phyloP scores from a whole-genome alignment of 2,888 invertebrate species.

The Doris montereyensis region DNA sequence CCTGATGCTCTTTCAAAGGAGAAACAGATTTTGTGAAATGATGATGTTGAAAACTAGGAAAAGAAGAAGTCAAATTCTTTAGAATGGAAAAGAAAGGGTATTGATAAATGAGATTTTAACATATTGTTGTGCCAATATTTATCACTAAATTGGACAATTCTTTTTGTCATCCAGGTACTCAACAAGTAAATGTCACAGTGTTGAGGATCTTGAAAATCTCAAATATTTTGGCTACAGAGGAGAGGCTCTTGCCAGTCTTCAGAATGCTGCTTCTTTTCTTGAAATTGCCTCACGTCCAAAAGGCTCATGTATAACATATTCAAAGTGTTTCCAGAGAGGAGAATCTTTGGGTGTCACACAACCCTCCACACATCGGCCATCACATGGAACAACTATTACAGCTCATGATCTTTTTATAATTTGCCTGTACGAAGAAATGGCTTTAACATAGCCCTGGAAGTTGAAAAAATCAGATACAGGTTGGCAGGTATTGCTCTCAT shows the following conservation, averaged over 20 bases:
- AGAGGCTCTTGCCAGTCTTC: conserved; percentile 80
- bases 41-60: too few species aligned
- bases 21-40: too few species aligned
- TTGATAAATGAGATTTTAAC: too few species aligned
- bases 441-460: conserved; percentile 76
- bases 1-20: too few species aligned
- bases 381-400: conserved; percentile 82
- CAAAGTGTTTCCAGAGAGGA: conserved; percentile 77
- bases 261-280: conserved; percentile 76
- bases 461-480: conserved; percentile 77
- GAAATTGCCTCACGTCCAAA: conserved; percentile 78
- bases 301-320: conserved; percentile 75
- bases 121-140: too few species aligned
- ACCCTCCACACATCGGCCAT: conserved; percentile 75
- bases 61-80: too few species aligned
- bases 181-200: conserved; percentile 79
- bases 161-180: conserved; percentile 75
- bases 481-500: conserved; percentile 80
- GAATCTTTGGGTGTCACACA: conserved; percentile 72
- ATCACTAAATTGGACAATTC: too few species aligned
- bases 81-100: too few species aligned
- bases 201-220: conserved; percentile 76
- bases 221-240: conserved; percentile 81
- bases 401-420: conserved; percentile 80
- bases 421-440: conserved; percentile 78